These are phyloP conservation scores for Ahaetulla prasina DNA, from an alignment of 2,113 vertebrate genomes.

Conservation along the genomic window DNA sequence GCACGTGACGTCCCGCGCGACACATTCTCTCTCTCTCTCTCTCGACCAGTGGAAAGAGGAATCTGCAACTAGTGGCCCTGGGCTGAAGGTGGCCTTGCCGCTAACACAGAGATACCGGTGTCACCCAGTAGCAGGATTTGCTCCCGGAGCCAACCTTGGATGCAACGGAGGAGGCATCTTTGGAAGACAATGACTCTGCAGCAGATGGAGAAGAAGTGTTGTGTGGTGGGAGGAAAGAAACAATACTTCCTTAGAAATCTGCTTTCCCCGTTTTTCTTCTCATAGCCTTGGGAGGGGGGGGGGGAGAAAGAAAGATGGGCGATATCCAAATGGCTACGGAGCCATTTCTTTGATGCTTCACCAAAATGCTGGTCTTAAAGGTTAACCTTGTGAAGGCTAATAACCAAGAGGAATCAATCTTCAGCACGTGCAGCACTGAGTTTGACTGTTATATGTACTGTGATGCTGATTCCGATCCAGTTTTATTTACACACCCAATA, in stretches of 20 bases:
- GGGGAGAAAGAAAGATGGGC: background rate
- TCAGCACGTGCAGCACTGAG: background rate
- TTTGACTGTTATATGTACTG: background rate
- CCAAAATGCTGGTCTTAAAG: background rate
- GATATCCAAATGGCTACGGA: background rate
- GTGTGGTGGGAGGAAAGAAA: background rate
- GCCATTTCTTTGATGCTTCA: background rate
- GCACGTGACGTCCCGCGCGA: fast-evolving
- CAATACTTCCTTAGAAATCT: background rate
- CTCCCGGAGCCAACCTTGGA: no score
- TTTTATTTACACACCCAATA: background rate
- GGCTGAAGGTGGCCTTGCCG: background rate
- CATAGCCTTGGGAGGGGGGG: background rate
- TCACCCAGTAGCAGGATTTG: background rate
- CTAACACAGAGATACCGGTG: background rate
- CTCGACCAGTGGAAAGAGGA: background rate
- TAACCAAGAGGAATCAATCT: background rate
- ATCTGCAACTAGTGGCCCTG: background rate
- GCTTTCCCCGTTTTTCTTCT: background rate
- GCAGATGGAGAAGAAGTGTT: background rate
- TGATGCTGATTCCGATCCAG: background rate
- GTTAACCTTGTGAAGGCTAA: background rate
- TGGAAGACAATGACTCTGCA: background rate
- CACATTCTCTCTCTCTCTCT: background rate
- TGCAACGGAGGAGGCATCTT: background rate